Base-by-base conservation (phyloP, 64 coral and sea anemone genomes). In the Catalaphyllia jardinei region DNA sequence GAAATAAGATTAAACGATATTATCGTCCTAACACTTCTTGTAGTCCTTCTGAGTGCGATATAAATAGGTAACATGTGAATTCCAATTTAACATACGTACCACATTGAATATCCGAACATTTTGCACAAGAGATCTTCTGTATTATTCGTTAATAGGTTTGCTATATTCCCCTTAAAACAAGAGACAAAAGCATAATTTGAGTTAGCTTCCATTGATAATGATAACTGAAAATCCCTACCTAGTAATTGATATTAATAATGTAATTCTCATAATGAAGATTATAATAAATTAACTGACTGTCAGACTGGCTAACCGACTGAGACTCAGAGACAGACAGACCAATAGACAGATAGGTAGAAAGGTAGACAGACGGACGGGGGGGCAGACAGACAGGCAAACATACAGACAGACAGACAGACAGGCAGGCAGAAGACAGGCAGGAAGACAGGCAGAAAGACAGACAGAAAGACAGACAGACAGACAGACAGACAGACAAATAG, bases 81-180 rank as follows among this genome's bases (percentile, higher is more conserved):
- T 7, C 5, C 6, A 46, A 46, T 20, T 35, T 46, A 46, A 46
- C 28, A 20, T 60, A 76, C 86, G 54, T 61, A 76, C 86, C 86
- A 88, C 4, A 63, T 16, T 60, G 86, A 75, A 64, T 88, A 88
- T 22, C 86, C 86, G 49, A 88, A 88, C 71, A 88, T 57, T 74
- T 31, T 77, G 30, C 86, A 57, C 51, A 88, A 88, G 35, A 88
- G 71, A 12, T 88, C 86, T 49, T 62, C 72, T 2, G 62, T 71
- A 20, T 71, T 85, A 51, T 51, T 50, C 0, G 22, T 71, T 38
- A 69, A 85, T 13, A 85, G 81, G 22, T 85, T 28, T 85, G 35
- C 81, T 8, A 85, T 22, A n/a, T 69, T 85, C 16, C 81, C 81
- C 81, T 85, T 19, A 67, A 52, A 49, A 24, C 11, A 24, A 71